A percentile compares a stretch with the other conserved stretches of the same genome.
Evolutionary conservation across 2,113 vertebrate species (phyloP).

Genomic region (Rhipidura dahli): DNA sequence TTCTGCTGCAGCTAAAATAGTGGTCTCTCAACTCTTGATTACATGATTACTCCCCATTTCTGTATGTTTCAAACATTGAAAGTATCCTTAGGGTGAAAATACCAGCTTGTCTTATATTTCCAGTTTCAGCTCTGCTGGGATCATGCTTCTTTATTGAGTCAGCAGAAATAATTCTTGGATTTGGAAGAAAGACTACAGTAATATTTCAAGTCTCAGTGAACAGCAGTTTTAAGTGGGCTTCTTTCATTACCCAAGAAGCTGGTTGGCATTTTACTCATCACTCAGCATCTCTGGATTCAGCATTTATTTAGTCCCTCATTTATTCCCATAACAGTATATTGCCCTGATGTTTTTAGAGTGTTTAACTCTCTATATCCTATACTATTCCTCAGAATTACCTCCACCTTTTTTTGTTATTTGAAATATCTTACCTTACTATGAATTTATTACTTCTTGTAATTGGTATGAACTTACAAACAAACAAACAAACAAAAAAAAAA

Average conservation of each 20-base stretch:
- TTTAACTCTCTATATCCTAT: background rate
- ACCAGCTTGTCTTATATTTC: background rate
- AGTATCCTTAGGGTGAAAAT: background rate
- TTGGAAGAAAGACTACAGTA: background rate
- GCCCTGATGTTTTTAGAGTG: background rate
- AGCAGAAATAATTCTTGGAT: background rate
- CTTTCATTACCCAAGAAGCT: background rate
- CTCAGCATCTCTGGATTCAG: background rate
- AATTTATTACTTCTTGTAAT: background rate
- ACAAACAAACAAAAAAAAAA: too few species aligned
- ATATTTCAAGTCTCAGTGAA: background rate
- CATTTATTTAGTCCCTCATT: background rate
- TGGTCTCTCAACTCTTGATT: background rate
- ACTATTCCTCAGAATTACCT: background rate
- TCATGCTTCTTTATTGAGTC: background rate
- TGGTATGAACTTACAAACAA: background rate
- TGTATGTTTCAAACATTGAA: background rate
- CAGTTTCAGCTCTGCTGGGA: background rate
- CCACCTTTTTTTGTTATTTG: background rate
- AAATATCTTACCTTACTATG: background rate
- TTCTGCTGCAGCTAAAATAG: background rate
- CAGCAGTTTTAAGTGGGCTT: background rate
- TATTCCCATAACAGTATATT: background rate
- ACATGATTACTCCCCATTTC: background rate
- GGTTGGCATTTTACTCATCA: background rate